These are phyloP conservation scores for Syritta pipiens DNA, from an alignment of 2,888 invertebrate species.

Conservation along the genomic window DNA sequence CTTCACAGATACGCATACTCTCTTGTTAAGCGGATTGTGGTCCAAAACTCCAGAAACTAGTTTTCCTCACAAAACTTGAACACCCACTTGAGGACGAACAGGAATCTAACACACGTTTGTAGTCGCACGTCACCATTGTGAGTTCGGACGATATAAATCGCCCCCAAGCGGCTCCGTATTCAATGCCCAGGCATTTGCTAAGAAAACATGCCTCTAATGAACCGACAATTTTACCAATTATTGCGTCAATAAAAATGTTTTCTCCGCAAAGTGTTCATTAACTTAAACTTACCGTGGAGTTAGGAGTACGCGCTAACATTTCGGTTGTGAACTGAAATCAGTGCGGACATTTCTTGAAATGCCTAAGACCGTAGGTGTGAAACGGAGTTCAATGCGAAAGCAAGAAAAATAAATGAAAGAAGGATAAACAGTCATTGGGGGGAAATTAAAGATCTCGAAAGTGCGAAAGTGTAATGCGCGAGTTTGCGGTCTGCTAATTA, in stretches of 20 bases:
- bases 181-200: constrained; percentile 23
- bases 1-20: constrained; percentile 4
- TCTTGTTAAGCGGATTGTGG: too few relatives aligned
- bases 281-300: constrained; percentile 30
- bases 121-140: not conserved
- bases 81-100: constrained; percentile 35
- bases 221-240: constrained; percentile 59
- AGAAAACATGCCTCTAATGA: constrained; percentile 58
- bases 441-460: constrained; percentile 27
- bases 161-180: not conserved
- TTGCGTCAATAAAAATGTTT: constrained; percentile 51
- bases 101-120: too few relatives aligned
- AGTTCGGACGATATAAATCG: not conserved
- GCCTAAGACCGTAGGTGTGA: constrained; percentile 25
- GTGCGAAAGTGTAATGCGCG: constrained; percentile 32
- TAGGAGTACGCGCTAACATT: constrained; percentile 8
- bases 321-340: not conserved
- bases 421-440: too few relatives aligned
- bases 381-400: too few relatives aligned
- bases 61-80: constrained; percentile 1
- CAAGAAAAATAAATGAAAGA: too few relatives aligned
- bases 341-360: constrained; percentile 27
- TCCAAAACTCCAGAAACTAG: constrained; percentile 33
- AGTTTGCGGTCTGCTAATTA: constrained; percentile 19
- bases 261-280: constrained; percentile 39